phyloP scores from a whole-genome alignment of 2,113 vertebrate species.

The Thunnus maccoyii region DNA sequence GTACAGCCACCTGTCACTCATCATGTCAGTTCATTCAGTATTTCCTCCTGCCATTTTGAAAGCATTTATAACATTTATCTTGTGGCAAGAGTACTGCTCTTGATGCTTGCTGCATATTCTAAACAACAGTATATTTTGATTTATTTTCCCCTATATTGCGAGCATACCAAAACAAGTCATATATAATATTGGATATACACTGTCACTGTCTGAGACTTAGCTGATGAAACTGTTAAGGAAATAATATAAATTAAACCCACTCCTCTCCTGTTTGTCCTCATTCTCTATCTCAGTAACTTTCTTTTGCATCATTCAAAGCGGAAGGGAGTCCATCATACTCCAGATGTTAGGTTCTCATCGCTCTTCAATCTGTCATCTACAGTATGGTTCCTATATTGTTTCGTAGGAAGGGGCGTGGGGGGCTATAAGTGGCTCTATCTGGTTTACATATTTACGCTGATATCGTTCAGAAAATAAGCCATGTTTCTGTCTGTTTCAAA shows the following conservation, averaged over 20 bases:
- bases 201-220: not conserved
- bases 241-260: constrained; percentile 3
- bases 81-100: too few relatives aligned
- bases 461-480: not conserved
- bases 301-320: constrained; percentile 34
- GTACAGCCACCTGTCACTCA: not conserved
- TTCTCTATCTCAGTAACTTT: constrained; percentile 45
- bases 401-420: not conserved
- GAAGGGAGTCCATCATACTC: constrained; percentile 38
- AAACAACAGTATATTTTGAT: too few relatives aligned
- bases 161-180: not conserved
- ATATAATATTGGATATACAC: not conserved
- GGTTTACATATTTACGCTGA: constrained; percentile 39
- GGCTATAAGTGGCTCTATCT: constrained; percentile 21
- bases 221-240: constrained; percentile 7
- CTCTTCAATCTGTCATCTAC: constrained; percentile 46
- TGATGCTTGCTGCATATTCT: too few relatives aligned
- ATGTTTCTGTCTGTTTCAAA: not conserved
- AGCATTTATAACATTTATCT: not conserved
- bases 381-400: constrained; percentile 22
- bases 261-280: constrained; percentile 2
- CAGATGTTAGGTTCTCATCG: constrained; percentile 50
- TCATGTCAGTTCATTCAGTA: not conserved
- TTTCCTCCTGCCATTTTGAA: not conserved
- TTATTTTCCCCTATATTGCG: too few relatives aligned